Evolutionary conservation across 2,888 invertebrate genomes (phyloP).

Genomic region (Nysson spinosus): DNA sequence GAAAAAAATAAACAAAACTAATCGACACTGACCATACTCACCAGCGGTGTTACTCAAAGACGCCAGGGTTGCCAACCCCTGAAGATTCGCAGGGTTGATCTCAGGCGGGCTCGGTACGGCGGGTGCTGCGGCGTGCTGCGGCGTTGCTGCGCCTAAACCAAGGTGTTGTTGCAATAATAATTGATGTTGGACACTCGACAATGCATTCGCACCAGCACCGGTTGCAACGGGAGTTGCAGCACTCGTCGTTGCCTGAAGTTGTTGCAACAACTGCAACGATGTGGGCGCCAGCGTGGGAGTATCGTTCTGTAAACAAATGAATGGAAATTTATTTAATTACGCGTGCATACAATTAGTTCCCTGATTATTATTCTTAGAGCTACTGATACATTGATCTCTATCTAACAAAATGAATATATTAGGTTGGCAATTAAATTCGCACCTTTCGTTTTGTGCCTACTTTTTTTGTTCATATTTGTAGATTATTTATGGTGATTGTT

Average conservation of each 20-base stretch:
- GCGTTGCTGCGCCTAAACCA: conserved; percentile 79
- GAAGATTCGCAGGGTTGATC: conserved; percentile 80
- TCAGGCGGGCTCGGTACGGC: conserved; percentile 74
- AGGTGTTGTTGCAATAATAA: conserved; percentile 77
- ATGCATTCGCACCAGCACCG: conserved; percentile 76
- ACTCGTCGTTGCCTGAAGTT: conserved; percentile 78
- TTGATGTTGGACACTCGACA: conserved; percentile 75
- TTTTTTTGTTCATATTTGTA: too few species aligned
- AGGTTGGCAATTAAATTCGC: too few species aligned
- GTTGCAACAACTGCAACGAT: conserved; percentile 78
- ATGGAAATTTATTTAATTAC: not conserved
- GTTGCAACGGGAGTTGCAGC: conserved; percentile 73
- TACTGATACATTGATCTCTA: too few species aligned
- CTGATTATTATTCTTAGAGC: too few species aligned
- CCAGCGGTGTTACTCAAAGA: conserved; percentile 74
- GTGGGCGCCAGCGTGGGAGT: conserved; percentile 73
- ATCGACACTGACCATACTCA: conserved; percentile 72
- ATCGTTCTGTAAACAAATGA: conserved; percentile 65
- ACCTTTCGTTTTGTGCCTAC: too few species aligned
- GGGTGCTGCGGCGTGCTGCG: conserved; percentile 77
- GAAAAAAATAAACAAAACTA: too few species aligned
- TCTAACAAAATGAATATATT: too few species aligned
- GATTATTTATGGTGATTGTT: too few species aligned
- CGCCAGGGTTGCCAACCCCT: conserved; percentile 83
- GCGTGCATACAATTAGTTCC: not conserved